Evolutionary conservation across 2,113 vertebrate genomes (phyloP).

Genomic region (Brienomyrus brachyistius): DNA sequence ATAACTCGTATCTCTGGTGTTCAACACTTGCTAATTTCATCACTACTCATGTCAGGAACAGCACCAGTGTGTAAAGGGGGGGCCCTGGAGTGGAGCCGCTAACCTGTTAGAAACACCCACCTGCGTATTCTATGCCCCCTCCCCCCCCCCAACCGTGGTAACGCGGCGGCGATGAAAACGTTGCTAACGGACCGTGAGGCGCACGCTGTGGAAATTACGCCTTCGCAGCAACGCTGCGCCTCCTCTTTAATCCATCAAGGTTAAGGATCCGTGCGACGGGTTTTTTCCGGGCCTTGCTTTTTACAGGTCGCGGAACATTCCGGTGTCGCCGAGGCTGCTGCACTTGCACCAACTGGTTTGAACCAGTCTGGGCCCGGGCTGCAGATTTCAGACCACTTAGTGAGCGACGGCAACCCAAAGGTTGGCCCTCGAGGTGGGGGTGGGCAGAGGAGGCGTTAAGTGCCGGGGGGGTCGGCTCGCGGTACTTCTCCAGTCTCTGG

Average conservation of each 20-base stretch:
- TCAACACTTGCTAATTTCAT: neutral
- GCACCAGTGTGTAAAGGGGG: neutral
- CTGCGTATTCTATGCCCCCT: neutral
- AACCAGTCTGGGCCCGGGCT: neutral
- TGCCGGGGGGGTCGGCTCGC: slow-evolving; percentile 43
- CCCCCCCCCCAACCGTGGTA: neutral
- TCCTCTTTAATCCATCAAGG: neutral
- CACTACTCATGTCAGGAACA: neutral
- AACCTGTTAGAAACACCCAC: neutral
- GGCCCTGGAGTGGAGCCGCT: neutral
- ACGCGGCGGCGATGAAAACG: neutral
- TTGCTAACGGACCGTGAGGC: neutral
- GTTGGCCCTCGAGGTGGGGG: slow-evolving; percentile 34
- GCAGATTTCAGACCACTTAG: slow-evolving; percentile 19
- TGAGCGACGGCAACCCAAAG: slow-evolving; percentile 39
- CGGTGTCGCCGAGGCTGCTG: neutral
- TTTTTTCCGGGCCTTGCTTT: neutral
- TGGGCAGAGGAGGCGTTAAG: slow-evolving; percentile 38
- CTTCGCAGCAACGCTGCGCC: neutral
- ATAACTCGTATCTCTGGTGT: neutral
- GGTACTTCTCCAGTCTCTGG: slow-evolving; percentile 30
- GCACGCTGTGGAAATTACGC: neutral
- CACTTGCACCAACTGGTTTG: neutral
- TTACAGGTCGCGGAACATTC: neutral
- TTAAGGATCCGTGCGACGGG: neutral